Conservation (phyloP, 2,113 vertebrate species). For the Plectropomus leopardus region DNA sequence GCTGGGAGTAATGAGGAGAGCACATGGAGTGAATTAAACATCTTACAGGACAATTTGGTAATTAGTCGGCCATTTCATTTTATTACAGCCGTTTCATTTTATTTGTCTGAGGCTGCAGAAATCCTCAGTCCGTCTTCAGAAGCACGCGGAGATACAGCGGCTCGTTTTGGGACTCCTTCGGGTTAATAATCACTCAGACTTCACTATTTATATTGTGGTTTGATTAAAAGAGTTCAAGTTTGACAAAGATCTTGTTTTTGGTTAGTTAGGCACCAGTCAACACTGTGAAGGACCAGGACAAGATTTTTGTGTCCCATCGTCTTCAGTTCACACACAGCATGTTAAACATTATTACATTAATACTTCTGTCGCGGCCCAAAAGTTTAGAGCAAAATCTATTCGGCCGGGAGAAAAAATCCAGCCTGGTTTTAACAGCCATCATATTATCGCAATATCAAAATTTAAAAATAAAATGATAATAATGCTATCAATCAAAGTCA, state of each 20-base stretch:
- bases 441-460: too few relatives aligned
- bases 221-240: background rate
- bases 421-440: too few relatives aligned
- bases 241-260: background rate
- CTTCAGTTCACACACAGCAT: too few relatives aligned
- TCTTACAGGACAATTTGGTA: background rate
- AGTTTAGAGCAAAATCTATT: too few relatives aligned
- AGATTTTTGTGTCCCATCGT: too few relatives aligned
- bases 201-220: background rate
- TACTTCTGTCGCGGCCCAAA: too few relatives aligned
- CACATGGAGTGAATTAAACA: background rate
- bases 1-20: background rate
- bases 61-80: background rate
- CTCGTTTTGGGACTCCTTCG: background rate
- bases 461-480: too few relatives aligned
- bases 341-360: too few relatives aligned
- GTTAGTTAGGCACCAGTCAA: too few relatives aligned
- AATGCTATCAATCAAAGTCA: too few relatives aligned
- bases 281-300: too few relatives aligned
- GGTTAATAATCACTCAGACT: background rate
- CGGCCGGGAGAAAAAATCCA: too few relatives aligned
- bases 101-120: conserved; percentile 4
- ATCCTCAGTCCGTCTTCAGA: background rate
- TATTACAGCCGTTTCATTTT: background rate
- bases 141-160: background rate